phyloP scores from a whole-genome alignment of 2,113 vertebrate genomes.

The Ptilorrhoa leucosticta region DNA sequence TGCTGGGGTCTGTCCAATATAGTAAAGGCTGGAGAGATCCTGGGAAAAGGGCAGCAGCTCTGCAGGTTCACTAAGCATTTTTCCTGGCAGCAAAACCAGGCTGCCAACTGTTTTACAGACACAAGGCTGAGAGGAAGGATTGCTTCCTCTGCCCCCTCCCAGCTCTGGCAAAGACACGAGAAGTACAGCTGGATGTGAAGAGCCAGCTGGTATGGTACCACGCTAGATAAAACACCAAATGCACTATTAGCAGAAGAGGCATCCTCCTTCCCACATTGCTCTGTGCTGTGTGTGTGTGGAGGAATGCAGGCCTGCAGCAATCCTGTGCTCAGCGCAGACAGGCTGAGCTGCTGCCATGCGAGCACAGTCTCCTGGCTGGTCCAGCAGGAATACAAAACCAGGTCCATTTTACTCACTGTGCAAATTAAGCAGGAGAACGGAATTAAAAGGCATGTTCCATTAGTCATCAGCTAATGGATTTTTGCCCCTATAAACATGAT shows the following conservation, averaged over 20 bases:
- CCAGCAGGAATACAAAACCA: neutral
- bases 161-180: neutral
- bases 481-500: neutral
- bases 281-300: neutral
- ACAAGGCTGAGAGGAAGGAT: neutral
- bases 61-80: neutral
- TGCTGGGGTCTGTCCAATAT: neutral
- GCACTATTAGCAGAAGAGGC: neutral
- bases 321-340: neutral
- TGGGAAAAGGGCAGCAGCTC: neutral
- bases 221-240: neutral
- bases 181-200: neutral
- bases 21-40: neutral
- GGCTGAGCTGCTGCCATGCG: neutral
- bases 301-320: neutral
- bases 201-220: neutral
- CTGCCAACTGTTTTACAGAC: neutral
- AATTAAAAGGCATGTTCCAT: neutral
- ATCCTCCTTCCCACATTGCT: neutral
- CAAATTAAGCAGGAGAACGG: neutral
- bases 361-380: fast-evolving
- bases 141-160: neutral
- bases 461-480: neutral
- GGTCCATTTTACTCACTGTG: neutral
- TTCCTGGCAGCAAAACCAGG: neutral